A percentile compares a stretch with the other conserved stretches of the same genome.
Conservation (phyloP, 2,888 invertebrate genomes). For the Asteroscopus sphinx region DNA sequence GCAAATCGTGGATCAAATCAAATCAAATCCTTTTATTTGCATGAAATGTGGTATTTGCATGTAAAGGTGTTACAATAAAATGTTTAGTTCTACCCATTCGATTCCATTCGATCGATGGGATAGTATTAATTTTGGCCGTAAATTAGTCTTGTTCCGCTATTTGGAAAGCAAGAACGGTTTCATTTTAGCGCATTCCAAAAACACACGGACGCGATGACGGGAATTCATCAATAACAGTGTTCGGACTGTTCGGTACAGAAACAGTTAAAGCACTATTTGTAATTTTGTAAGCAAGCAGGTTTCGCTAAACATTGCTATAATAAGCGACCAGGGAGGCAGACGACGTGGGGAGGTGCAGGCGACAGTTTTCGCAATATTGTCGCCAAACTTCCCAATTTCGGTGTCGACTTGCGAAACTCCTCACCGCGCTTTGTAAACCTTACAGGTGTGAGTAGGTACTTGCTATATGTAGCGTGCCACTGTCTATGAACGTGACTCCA, state of each 20-base stretch:
- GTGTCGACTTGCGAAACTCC: conserved; percentile 88
- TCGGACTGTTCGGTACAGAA: conserved; percentile 12
- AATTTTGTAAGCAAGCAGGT: conserved; percentile 39
- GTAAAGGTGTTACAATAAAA: no score
- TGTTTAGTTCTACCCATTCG: no score
- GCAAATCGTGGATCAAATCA: no score
- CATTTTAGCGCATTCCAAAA: conserved; percentile 19
- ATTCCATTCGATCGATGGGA: no score
- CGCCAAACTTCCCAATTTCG: conserved; percentile 84
- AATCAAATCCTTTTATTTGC: no score
- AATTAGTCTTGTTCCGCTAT: background rate
- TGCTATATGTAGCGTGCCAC: conserved; percentile 59
- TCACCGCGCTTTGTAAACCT: conserved; percentile 70
- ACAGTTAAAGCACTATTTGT: conserved; percentile 13
- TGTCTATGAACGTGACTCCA: conserved; percentile 73
- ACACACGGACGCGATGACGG: conserved; percentile 11
- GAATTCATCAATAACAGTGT: conserved; percentile 34
- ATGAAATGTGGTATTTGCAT: no score
- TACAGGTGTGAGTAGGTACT: conserved; percentile 73
- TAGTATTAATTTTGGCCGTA: no score
- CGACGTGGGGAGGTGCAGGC: conserved; percentile 61
- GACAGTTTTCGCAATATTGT: conserved; percentile 85
- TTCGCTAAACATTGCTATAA: conserved; percentile 48
- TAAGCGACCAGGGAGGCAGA: conserved; percentile 55
- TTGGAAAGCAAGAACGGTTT: background rate